A percentile compares a stretch with the other conserved stretches of the same genome.
These are phyloP conservation scores for Neodontobutis hainanensis DNA, from an alignment of 2,113 vertebrate species.

Conservation along the genomic window DNA sequence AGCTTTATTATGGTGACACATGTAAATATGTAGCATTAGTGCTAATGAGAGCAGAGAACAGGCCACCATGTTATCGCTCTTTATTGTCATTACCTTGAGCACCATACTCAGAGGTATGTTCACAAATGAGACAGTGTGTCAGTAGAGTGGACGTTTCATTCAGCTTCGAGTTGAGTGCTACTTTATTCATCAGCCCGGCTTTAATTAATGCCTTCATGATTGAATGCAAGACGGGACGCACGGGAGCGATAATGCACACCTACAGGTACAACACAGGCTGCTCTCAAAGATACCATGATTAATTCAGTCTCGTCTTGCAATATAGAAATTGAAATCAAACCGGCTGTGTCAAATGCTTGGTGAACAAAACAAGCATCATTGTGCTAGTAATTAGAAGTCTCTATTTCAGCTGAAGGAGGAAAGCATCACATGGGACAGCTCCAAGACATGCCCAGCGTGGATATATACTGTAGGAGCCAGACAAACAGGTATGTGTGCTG, in stretches of 20 bases:
- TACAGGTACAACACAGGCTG: slow-evolving; percentile 58
- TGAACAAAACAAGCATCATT: slow-evolving; percentile 52
- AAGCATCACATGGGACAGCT: slow-evolving; percentile 22
- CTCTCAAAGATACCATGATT: slow-evolving; percentile 67
- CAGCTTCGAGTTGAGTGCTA: slow-evolving; percentile 52
- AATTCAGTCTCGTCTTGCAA: slow-evolving; percentile 59
- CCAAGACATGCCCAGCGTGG: not conserved
- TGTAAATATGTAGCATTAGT: slow-evolving; percentile 44
- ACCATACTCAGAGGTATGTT: slow-evolving; percentile 37
- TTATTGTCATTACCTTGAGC: slow-evolving; percentile 29
- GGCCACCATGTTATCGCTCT: slow-evolving; percentile 29
- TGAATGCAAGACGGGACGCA: slow-evolving; percentile 54
- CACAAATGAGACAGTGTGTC: slow-evolving; percentile 40
- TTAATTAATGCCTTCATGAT: slow-evolving; percentile 75
- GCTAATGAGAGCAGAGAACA: slow-evolving; percentile 51
- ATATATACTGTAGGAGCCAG: slow-evolving; percentile 1
- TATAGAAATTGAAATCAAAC: slow-evolving; percentile 62
- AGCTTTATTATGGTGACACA: slow-evolving; percentile 41
- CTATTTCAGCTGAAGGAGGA: slow-evolving; percentile 6
- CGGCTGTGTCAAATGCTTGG: slow-evolving; percentile 49
- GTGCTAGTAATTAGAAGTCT: slow-evolving; percentile 50
- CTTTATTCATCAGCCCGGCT: slow-evolving; percentile 64
- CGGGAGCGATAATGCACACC: slow-evolving; percentile 69
- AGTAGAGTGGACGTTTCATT: slow-evolving; percentile 53
- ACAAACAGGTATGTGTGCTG: slow-evolving; percentile 43